phyloP scores from a whole-genome alignment of 2,113 vertebrate species.

The Festucalex cinctus region DNA sequence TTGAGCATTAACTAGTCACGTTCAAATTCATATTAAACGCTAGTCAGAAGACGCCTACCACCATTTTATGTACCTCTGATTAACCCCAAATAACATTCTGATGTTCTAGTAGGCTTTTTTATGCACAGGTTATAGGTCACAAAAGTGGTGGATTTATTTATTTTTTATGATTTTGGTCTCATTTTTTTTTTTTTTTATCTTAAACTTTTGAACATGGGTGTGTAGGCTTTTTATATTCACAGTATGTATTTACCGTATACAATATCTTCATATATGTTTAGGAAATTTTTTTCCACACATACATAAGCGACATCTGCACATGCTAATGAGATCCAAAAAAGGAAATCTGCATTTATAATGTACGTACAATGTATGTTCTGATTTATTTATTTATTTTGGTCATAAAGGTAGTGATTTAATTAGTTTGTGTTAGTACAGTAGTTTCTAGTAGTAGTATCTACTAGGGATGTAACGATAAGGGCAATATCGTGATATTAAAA shows the following conservation, averaged over 20 bases:
- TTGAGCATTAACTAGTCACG: no score
- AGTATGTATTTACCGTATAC: background rate
- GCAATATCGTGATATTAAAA: no score
- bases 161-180: background rate
- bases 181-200: background rate
- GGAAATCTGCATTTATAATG: background rate
- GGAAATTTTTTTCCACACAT: background rate
- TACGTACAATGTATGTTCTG: background rate
- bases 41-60: no score
- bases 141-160: no score
- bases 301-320: background rate
- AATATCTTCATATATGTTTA: background rate
- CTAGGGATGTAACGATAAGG: no score
- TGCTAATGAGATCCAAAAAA: slow-evolving; percentile 1
- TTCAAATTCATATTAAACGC: no score
- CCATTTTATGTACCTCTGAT: no score
- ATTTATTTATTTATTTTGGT: background rate
- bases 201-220: background rate
- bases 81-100: no score
- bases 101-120: background rate
- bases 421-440: background rate
- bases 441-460: no score
- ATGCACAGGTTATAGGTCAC: background rate
- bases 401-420: background rate
- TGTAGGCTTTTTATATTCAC: background rate